These are phyloP conservation scores for Eucriotettix oculatus DNA, from an alignment of 2,888 invertebrate genomes.

Conservation along the genomic window DNA sequence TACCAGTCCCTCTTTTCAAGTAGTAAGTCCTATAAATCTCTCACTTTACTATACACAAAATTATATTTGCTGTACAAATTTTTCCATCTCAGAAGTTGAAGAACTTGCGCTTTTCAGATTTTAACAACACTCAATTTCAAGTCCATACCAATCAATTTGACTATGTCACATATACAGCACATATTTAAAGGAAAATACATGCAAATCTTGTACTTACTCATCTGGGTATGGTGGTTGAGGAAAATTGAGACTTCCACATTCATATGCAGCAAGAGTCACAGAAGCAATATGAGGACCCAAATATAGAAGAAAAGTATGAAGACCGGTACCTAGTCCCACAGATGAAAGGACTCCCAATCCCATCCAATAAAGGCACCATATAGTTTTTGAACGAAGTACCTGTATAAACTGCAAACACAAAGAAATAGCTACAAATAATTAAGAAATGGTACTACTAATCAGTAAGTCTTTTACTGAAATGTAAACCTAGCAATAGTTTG, in stretches of 20 bases:
- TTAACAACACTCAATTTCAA: too few species aligned
- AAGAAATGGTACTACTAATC: too few species aligned
- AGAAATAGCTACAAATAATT: too few species aligned
- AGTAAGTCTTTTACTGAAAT: too few species aligned
- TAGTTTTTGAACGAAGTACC: constrained; percentile 5
- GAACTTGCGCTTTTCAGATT: too few species aligned
- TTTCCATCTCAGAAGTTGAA: too few species aligned
- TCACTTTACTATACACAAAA: too few species aligned
- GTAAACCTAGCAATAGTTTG: too few species aligned
- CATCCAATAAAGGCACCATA: constrained; percentile 83
- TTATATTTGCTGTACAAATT: too few species aligned
- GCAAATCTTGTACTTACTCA: constrained; percentile 43
- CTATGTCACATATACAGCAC: background rate
- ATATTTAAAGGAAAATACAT: background rate
- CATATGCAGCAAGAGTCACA: constrained; percentile 95
- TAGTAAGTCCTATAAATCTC: too few species aligned
- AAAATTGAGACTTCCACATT: constrained; percentile 87
- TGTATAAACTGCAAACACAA: constrained; percentile 8
- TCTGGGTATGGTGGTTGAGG: constrained; percentile 97
- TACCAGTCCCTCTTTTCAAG: too few species aligned
- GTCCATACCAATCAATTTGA: too few species aligned
- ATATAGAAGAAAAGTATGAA: constrained; percentile 96
- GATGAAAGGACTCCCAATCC: constrained; percentile 90
- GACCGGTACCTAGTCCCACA: constrained; percentile 92
- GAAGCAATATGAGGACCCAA: constrained; percentile 98